Conservation (phyloP, 92 coral and sea anemone genomes). For the Parazoanthus atlanticus region DNA sequence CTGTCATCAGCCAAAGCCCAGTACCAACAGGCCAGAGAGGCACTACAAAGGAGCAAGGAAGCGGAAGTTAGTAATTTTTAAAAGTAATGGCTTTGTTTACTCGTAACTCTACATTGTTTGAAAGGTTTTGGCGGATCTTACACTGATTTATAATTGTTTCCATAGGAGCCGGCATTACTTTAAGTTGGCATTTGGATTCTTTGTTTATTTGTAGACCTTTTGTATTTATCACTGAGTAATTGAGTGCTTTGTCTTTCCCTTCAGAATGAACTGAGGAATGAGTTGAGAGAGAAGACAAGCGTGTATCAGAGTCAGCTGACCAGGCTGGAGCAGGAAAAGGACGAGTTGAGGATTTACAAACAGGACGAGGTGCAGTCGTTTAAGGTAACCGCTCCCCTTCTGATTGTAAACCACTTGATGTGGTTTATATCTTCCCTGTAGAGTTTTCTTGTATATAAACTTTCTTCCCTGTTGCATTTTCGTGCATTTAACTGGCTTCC, state of each 20-base stretch:
- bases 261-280: slow-evolving; percentile 63
- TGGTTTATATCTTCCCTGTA: neutral
- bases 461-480: too few species aligned
- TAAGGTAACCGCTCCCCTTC: slow-evolving; percentile 61
- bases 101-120: neutral
- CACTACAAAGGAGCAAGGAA: slow-evolving; percentile 65
- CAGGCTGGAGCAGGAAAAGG: slow-evolving; percentile 70
- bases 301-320: slow-evolving; percentile 67
- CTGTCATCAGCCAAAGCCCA: slow-evolving; percentile 73
- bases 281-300: slow-evolving; percentile 68
- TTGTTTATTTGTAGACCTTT: neutral
- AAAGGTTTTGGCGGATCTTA: too few species aligned
- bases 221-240: neutral
- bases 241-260: neutral
- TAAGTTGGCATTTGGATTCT: too few species aligned
- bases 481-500: neutral
- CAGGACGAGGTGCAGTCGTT: slow-evolving; percentile 92
- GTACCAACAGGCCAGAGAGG: slow-evolving; percentile 77
- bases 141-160: neutral
- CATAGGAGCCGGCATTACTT: neutral
- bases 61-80: slow-evolving; percentile 57
- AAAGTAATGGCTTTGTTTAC: neutral
- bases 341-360: slow-evolving; percentile 73
- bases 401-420: neutral
- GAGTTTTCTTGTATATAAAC: too few species aligned